A percentile compares a stretch with the other conserved stretches of the same genome.
phyloP scores from a whole-genome alignment of 2,888 invertebrate genomes.

The Anarsia innoxiella region DNA sequence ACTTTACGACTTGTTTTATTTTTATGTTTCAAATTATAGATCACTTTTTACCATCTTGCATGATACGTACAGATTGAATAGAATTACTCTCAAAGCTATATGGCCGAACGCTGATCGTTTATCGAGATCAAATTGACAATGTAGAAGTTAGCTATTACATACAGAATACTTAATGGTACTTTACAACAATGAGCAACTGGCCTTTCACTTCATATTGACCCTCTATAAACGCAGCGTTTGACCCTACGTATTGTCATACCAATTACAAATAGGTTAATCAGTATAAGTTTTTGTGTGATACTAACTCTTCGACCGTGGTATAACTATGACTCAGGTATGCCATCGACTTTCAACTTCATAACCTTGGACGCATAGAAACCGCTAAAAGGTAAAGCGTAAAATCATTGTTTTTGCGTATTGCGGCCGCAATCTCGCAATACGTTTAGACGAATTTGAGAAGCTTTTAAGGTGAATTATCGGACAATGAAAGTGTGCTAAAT shows the following conservation, averaged over 20 bases:
- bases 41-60: not conserved
- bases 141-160: too few species aligned
- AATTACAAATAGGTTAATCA: slow-evolving; percentile 4
- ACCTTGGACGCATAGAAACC: too few species aligned
- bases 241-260: not conserved
- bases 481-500: too few species aligned
- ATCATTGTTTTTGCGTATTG: too few species aligned
- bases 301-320: slow-evolving; percentile 7
- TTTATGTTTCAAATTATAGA: too few species aligned
- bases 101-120: slow-evolving; percentile 3
- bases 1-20: too few species aligned
- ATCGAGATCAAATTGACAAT: slow-evolving; percentile 6
- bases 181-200: slow-evolving; percentile 1
- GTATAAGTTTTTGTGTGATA: slow-evolving; percentile 16
- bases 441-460: too few species aligned
- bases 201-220: slow-evolving; percentile 8
- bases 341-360: too few species aligned
- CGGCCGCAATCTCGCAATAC: too few species aligned
- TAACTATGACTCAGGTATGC: slow-evolving; percentile 5
- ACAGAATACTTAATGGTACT: slow-evolving; percentile 4
- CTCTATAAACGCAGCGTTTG: slow-evolving; percentile 4
- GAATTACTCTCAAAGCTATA: not conserved
- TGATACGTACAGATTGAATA: too few species aligned
- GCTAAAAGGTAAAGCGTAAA: too few species aligned
- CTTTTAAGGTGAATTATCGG: too few species aligned